Percentiles rank a stretch among this genome's conserved stretches.
phyloP scores from a whole-genome alignment of 2,797 vertebrate genomes.

The Schizopygopsis pylzovi region DNA sequence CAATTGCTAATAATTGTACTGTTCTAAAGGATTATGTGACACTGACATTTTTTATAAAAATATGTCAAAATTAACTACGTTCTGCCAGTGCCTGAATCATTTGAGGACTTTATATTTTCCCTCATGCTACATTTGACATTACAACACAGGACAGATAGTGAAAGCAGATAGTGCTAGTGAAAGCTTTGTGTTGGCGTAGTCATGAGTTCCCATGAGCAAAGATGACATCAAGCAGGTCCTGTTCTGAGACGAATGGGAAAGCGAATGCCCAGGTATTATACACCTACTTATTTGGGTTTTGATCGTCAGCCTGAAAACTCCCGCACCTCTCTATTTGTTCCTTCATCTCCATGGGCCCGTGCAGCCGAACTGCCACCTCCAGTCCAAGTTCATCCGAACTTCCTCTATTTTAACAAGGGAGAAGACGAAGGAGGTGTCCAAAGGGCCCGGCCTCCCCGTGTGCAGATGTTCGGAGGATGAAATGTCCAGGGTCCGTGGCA shows the following conservation, averaged over 20 bases:
- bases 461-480: slow-evolving; percentile 51
- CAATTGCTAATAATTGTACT: not conserved
- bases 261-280: not conserved
- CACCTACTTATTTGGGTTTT: not conserved
- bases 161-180: too few relatives aligned
- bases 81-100: not conserved
- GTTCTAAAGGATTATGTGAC: not conserved
- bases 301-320: not conserved
- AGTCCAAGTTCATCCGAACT: not conserved
- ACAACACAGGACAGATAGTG: not conserved
- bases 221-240: not conserved
- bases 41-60: not conserved
- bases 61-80: not conserved
- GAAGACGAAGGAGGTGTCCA: slow-evolving; percentile 22
- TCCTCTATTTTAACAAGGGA: slow-evolving; percentile 27
- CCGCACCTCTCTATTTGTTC: not conserved
- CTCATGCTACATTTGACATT: not conserved
- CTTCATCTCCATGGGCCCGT: not conserved
- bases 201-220: not conserved
- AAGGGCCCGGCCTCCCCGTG: slow-evolving; percentile 16
- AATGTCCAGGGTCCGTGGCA: slow-evolving; percentile 46
- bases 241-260: not conserved
- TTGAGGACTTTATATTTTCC: not conserved
- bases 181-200: not conserved
- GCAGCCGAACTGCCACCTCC: not conserved